phyloP scores from a whole-genome alignment of 2,888 invertebrate species.

The Drosophila birchii region DNA sequence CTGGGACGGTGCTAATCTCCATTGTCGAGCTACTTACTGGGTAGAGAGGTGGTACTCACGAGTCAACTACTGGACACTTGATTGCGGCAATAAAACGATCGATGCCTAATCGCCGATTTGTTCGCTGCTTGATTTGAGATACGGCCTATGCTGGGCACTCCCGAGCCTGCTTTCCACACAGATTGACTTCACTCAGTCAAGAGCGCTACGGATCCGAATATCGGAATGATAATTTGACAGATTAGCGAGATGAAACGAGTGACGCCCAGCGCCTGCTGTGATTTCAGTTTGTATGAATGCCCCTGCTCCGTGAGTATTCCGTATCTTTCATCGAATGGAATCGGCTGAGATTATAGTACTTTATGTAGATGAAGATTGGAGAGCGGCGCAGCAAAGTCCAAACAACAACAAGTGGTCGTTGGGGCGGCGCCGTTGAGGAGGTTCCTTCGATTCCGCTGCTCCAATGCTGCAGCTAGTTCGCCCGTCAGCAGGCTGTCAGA shows the following conservation, averaged over 20 bases:
- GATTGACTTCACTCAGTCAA: not conserved
- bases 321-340: constrained; percentile 1
- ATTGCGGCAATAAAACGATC: constrained; percentile 34
- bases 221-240: constrained; percentile 12
- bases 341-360: constrained; percentile 6
- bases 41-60: constrained; percentile 28
- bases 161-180: not conserved
- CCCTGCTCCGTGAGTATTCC: constrained; percentile 1
- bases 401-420: constrained; percentile 44
- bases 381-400: constrained; percentile 27
- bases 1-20: constrained; percentile 2
- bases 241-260: constrained; percentile 5
- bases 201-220: not conserved
- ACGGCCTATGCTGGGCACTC: not conserved
- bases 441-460: constrained; percentile 8
- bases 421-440: constrained; percentile 3
- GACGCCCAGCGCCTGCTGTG: constrained; percentile 11
- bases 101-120: constrained; percentile 17
- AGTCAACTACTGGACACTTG: constrained; percentile 30
- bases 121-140: constrained; percentile 25
- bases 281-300: not conserved
- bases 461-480: constrained; percentile 10
- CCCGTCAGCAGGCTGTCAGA: not conserved
- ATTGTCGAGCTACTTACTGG: constrained; percentile 6
- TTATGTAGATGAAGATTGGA: constrained; percentile 7